These are phyloP conservation scores for Sisyra nigra DNA, from an alignment of 2,888 invertebrate species.

Conservation along the genomic window DNA sequence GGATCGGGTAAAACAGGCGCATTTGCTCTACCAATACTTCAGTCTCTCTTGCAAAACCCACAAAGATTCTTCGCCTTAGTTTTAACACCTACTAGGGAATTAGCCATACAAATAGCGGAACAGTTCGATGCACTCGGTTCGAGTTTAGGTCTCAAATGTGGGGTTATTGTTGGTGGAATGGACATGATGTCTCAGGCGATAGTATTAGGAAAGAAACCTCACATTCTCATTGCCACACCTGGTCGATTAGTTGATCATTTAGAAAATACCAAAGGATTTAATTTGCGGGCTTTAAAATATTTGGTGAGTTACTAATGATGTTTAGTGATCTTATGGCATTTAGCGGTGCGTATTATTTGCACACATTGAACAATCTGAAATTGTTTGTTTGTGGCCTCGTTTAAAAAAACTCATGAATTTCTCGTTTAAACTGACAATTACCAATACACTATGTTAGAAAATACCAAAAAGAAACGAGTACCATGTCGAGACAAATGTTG, in stretches of 20 bases:
- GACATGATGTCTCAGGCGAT: slow-evolving; percentile 94
- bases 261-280: slow-evolving; percentile 96
- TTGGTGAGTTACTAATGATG: slow-evolving; percentile 40
- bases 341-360: too few species aligned
- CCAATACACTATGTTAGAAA: too few species aligned
- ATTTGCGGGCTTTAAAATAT: slow-evolving; percentile 72
- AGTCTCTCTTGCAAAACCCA: slow-evolving; percentile 75
- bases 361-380: slow-evolving; percentile 8
- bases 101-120: slow-evolving; percentile 96
- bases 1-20: slow-evolving; percentile 97
- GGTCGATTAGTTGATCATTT: slow-evolving; percentile 91
- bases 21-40: slow-evolving; percentile 91
- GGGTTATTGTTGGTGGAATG: slow-evolving; percentile 96
- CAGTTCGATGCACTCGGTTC: slow-evolving; percentile 93
- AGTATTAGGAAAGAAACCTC: slow-evolving; percentile 86
- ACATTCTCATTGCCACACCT: slow-evolving; percentile 93
- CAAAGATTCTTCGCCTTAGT: slow-evolving; percentile 88
- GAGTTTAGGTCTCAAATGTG: slow-evolving; percentile 70
- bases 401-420: too few species aligned
- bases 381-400: too few species aligned
- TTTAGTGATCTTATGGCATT: slow-evolving; percentile 4
- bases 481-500: too few species aligned
- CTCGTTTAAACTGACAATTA: too few species aligned
- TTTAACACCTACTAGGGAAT: slow-evolving; percentile 90
- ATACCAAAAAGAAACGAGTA: too few species aligned